These are phyloP conservation scores for Dendrophyllia cribrosa DNA, from an alignment of 64 coral and sea anemone species.

Conservation along the genomic window DNA sequence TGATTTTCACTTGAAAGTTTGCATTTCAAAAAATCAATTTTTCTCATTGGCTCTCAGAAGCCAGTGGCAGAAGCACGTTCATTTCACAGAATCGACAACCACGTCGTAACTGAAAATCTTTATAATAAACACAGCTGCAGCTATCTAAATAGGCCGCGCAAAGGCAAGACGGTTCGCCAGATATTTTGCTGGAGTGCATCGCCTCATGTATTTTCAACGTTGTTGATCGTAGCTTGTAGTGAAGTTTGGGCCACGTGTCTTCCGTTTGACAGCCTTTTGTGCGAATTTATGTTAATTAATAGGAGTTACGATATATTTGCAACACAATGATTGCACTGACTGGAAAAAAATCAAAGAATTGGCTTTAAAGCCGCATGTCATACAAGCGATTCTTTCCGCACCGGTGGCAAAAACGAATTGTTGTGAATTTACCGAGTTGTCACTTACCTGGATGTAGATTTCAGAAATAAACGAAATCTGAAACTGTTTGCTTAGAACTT, in stretches of 20 bases:
- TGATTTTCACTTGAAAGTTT: slow-evolving; percentile 31
- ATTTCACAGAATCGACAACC: slow-evolving; percentile 84
- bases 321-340: slow-evolving; percentile 85
- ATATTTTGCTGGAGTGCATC: slow-evolving; percentile 66
- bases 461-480: slow-evolving; percentile 25
- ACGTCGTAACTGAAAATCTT: slow-evolving; percentile 75
- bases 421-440: background rate
- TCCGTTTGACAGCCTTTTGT: slow-evolving; percentile 95
- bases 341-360: slow-evolving; percentile 70
- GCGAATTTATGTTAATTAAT: slow-evolving; percentile 92
- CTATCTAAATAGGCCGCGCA: slow-evolving; percentile 88
- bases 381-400: background rate
- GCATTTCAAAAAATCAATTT: slow-evolving; percentile 85
- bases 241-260: slow-evolving; percentile 94
- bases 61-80: slow-evolving; percentile 79
- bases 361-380: slow-evolving; percentile 1
- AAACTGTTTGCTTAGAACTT: slow-evolving; percentile 25
- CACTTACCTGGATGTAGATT: slow-evolving; percentile 30
- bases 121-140: slow-evolving; percentile 91
- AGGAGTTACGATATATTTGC: slow-evolving; percentile 84
- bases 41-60: slow-evolving; percentile 70
- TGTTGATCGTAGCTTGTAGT: slow-evolving; percentile 87
- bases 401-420: background rate
- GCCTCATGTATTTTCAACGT: slow-evolving; percentile 67
- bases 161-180: slow-evolving; percentile 36